Evolutionary conservation across 2,797 vertebrate genomes (phyloP), one percentile per base, ranked within the genome.

Genomic region (Sebastes hubbsi): DNA sequence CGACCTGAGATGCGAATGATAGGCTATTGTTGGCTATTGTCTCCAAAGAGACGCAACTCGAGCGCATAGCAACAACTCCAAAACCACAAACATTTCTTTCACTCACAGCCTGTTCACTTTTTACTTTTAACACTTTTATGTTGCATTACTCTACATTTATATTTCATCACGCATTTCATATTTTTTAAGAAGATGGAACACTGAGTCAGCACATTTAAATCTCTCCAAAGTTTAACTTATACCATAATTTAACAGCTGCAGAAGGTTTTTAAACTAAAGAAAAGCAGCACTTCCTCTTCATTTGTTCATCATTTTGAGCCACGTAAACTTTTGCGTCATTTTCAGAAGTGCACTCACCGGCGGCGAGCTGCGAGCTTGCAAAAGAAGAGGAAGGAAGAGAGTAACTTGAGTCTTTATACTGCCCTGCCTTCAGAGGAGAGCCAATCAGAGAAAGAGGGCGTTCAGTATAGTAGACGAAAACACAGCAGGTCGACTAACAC

Each of bases 371-470:
- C 16, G 59, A 34, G 75, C 14, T 82, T 73, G 65, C 76, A 42
- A 85, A 85, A 62, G 87, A 62, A 66, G 89, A 84, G 72, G 86
- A 87, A 58, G 6, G 62, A 72, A 6, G 4, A 25, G 30, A 18
- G 74, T 61, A 86, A 91, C 38, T 54, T 82, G 71, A 82, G 32
- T 42, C 85, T 90, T 91, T 94, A 92, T 94, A 91, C 76, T 13
- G 88, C 84, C 94, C 91, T 92, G 93, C 95, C 94, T 94, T 94
- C 91, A 32, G 1, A 42, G 6, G 14, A 16, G 25, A 84, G 64
- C 94, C 95, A 95, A 95, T 95, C 92, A 90, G 85, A 13, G 24
- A 25, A 13, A 29, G 91, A 86, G 92, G 91, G 93, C 86, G 91
- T 42, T 42, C 38, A 14, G 38, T 80, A 63, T 42, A 71, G 72